Base-by-base conservation (phyloP, 2,113 vertebrate genomes). In the Podiceps cristatus region DNA sequence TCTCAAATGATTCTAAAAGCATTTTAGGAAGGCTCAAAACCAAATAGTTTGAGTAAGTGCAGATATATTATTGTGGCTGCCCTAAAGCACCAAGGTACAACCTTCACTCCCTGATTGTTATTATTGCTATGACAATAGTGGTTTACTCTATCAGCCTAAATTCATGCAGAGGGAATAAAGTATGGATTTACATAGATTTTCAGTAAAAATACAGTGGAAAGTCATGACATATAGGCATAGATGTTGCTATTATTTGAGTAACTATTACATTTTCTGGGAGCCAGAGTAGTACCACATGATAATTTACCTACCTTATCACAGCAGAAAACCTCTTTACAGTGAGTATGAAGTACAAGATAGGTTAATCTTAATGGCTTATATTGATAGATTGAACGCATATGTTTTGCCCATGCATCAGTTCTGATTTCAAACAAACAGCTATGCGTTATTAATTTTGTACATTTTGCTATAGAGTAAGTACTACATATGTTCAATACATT, bases 321-420 rank as follows among this genome's bases (percentile, higher is more conserved):
- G 74, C 33, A 93, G 86, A 94, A 97, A 97, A 87, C 28, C 66
- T 82, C 86, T 92, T 88, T 75, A 47, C 37, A 13, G 37, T 35
- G 29, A 82, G 77, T 82, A 79, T 79, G 86, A 91, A 23, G 31
- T 40, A 84, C n/a, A 72, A 59, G 74, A 81, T 69, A 95, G 58
- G 66, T 91, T 96, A 93, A 87, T 91, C 77, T 94, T 93, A 91
- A 90, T 90, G 86, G 86, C 4, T 90, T 68, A 58, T 75, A 82
- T 45, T 91, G 94, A 91, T 84, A 85, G 76, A 92, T 92, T 93
- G 85, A 82, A 20, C 87, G 74, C 37, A 24, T 71, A 56, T 81
- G 45, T 66, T 96, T 93, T 91, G 45, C n/a, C 45, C 58, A 73
- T 93, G 53, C 80, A 79, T 87, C 69, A 69, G 73, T 76, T 87